Conservation (phyloP, 2,113 vertebrate genomes). For the Eudyptes chrysolophus region DNA sequence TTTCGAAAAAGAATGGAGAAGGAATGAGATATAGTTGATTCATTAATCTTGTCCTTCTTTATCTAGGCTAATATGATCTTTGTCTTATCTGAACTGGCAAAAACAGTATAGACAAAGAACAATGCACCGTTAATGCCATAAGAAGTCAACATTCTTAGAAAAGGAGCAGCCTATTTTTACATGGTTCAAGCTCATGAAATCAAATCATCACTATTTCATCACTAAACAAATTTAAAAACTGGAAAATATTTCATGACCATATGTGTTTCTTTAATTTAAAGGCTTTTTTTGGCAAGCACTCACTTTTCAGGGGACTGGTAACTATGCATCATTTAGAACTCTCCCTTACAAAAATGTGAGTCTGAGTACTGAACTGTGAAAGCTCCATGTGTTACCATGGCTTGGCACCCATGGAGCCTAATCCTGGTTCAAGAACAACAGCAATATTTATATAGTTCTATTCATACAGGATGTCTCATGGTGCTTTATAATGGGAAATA, state of each 20-base stretch:
- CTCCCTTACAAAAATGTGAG: neutral
- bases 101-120: neutral
- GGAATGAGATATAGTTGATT: neutral
- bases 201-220: neutral
- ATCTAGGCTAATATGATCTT: neutral
- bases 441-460: neutral
- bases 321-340: neutral
- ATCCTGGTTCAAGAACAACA: neutral
- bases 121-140: neutral
- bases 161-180: neutral
- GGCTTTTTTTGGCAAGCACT: neutral
- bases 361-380: slow-evolving; percentile 9
- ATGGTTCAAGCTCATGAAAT: neutral
- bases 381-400: neutral
- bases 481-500: slow-evolving; percentile 11
- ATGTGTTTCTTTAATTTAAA: neutral
- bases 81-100: neutral
- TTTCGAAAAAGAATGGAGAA: neutral
- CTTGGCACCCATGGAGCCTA: slow-evolving; percentile 40
- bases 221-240: neutral
- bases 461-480: neutral
- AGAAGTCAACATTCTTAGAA: neutral
- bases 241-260: neutral
- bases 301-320: slow-evolving; percentile 4
- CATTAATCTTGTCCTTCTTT: neutral